A percentile compares a stretch with the other conserved stretches of the same genome.
Evolutionary conservation across 2,797 vertebrate genomes (phyloP).

Genomic region (Glossophaga mutica): DNA sequence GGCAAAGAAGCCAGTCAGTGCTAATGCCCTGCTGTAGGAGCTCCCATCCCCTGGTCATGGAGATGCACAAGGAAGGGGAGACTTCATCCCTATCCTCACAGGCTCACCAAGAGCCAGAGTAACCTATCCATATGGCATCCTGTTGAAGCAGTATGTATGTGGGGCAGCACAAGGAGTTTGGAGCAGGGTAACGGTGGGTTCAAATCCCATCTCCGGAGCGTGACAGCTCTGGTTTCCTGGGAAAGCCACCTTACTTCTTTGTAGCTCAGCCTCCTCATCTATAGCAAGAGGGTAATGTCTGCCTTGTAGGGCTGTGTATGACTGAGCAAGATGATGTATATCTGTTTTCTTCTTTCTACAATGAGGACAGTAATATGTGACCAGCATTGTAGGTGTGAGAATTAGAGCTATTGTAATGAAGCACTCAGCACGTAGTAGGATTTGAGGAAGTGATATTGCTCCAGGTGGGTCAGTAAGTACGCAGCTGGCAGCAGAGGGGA

Average conservation of each 20-base stretch:
- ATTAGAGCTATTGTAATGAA: background rate
- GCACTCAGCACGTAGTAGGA: background rate
- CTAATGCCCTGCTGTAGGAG: accelerated
- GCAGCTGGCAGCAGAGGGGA: background rate
- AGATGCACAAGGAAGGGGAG: background rate
- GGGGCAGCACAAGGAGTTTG: background rate
- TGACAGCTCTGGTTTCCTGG: background rate
- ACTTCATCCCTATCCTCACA: background rate
- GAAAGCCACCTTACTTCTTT: background rate
- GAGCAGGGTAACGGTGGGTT: background rate
- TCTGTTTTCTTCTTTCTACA: background rate
- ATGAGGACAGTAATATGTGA: background rate
- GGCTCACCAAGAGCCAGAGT: background rate
- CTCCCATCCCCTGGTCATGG: accelerated
- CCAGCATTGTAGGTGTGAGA: background rate
- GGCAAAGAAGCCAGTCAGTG: background rate
- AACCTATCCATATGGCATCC: accelerated
- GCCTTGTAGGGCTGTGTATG: background rate
- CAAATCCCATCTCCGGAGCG: background rate
- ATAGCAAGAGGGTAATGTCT: accelerated
- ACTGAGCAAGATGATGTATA: background rate
- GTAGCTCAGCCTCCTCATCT: background rate
- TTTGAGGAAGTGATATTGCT: background rate
- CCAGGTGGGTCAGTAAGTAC: background rate
- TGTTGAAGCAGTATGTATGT: accelerated